Percentiles rank a stretch among this genome's conserved stretches.
Conservation (phyloP, 2,797 vertebrate genomes). For the Centropyge bicolor region DNA sequence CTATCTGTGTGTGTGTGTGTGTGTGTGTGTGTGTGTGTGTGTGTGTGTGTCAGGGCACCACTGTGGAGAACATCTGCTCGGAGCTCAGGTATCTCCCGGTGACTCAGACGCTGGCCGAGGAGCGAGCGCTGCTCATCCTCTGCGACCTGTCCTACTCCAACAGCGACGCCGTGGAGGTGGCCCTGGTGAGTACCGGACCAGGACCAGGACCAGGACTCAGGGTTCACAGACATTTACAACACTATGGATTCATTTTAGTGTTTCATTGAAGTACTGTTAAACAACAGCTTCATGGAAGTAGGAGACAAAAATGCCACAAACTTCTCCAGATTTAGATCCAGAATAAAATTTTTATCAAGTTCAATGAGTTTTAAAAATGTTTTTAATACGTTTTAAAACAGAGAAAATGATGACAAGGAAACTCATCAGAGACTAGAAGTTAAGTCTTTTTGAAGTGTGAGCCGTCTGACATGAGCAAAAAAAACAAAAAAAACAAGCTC, state of each 20-base stretch:
- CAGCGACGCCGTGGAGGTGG: slow-evolving; percentile 91
- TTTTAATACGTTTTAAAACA: neutral
- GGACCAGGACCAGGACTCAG: neutral
- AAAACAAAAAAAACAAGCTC: no score
- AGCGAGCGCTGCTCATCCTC: slow-evolving; percentile 89
- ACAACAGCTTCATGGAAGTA: no score
- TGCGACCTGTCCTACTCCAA: slow-evolving; percentile 90
- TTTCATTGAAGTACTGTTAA: no score
- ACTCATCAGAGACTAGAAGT: no score
- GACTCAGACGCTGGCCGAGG: slow-evolving; percentile 88
- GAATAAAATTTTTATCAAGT: no score
- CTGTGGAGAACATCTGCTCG: slow-evolving; percentile 93
- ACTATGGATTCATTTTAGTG: no score
- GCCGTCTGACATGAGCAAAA: no score
- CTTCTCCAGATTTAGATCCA: no score
- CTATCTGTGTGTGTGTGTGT: slow-evolving; percentile 47
- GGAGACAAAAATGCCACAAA: neutral
- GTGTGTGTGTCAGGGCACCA: slow-evolving; percentile 89
- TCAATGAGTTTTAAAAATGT: neutral
- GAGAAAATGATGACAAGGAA: neutral
- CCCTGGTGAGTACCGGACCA: slow-evolving; percentile 88
- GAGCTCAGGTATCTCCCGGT: slow-evolving; percentile 93
- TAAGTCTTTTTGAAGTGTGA: no score
- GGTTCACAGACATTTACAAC: no score
- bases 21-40: slow-evolving; percentile 52